Conservation (phyloP, 2,888 invertebrate species). For the Clostera curtula region DNA sequence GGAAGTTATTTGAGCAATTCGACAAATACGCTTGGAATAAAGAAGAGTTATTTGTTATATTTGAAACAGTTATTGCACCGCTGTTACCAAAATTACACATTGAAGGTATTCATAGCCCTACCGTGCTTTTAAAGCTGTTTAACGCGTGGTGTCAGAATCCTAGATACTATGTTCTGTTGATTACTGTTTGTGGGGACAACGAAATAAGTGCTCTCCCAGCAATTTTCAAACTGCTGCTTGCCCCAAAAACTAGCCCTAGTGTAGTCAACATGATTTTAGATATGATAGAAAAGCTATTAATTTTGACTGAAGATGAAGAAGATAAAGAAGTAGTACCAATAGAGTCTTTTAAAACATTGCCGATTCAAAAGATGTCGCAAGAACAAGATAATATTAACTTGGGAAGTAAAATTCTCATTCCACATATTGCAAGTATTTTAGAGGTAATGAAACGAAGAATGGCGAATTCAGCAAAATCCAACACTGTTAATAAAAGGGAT, state of each 20-base stretch:
- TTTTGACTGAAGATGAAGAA: slow-evolving; percentile 76
- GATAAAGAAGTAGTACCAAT: slow-evolving; percentile 53
- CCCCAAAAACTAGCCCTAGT: slow-evolving; percentile 77
- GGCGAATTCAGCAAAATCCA: slow-evolving; percentile 71
- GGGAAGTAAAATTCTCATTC: slow-evolving; percentile 83
- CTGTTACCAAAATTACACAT: slow-evolving; percentile 81
- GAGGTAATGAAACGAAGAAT: slow-evolving; percentile 80
- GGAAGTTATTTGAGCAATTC: slow-evolving; percentile 86
- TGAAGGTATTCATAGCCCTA: slow-evolving; percentile 90
- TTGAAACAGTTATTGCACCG: slow-evolving; percentile 88
- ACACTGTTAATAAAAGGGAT: slow-evolving; percentile 79
- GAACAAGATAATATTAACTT: slow-evolving; percentile 74
- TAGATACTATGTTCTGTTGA: slow-evolving; percentile 82
- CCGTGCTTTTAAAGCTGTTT: slow-evolving; percentile 86
- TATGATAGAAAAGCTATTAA: slow-evolving; percentile 84
- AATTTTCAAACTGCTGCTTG: slow-evolving; percentile 81
- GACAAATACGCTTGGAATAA: slow-evolving; percentile 82
- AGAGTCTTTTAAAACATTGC: slow-evolving; percentile 48
- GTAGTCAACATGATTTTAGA: slow-evolving; percentile 83
- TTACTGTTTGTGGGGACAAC: slow-evolving; percentile 70
- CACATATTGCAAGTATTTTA: slow-evolving; percentile 82
- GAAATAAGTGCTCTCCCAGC: slow-evolving; percentile 76
- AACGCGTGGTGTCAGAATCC: slow-evolving; percentile 87
- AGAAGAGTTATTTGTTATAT: slow-evolving; percentile 83
- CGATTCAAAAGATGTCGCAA: slow-evolving; percentile 22